Percentiles rank a stretch among this genome's conserved stretches.
phyloP scores from a whole-genome alignment of 2,888 invertebrate species.

The Pollenia griseotomentosa region DNA sequence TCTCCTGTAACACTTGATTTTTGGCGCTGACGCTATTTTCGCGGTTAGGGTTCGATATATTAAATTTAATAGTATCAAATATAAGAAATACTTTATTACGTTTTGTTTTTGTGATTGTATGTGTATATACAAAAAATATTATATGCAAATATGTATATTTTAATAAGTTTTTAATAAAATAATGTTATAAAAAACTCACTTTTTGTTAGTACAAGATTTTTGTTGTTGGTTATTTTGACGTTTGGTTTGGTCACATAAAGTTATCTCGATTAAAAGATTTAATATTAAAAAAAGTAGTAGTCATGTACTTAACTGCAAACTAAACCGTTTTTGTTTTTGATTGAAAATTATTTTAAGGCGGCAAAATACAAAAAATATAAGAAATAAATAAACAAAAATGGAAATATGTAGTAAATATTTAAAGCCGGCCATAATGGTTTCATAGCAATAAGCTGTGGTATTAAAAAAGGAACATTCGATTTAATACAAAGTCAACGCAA shows the following conservation, averaged over 20 bases:
- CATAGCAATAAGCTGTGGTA: constrained; percentile 40
- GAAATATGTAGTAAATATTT: not conserved
- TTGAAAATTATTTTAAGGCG: not conserved
- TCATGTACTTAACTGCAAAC: constrained; percentile 38
- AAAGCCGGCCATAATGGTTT: constrained; percentile 1
- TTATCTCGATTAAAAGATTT: constrained; percentile 33
- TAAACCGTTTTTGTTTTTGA: constrained; percentile 3
- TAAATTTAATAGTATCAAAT: constrained; percentile 75
- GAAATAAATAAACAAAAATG: not conserved
- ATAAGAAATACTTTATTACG: constrained; percentile 76
- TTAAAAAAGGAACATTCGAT: constrained; percentile 65
- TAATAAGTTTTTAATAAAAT: constrained; percentile 69
- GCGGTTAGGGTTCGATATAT: too few species aligned
- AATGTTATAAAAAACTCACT: constrained; percentile 68
- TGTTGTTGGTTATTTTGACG: constrained; percentile 30
- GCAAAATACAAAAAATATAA: constrained; percentile 6
- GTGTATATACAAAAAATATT: constrained; percentile 76
- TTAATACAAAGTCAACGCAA: constrained; percentile 61
- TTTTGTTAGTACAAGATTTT: constrained; percentile 72
- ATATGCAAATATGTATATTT: constrained; percentile 69
- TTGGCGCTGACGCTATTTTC: too few species aligned
- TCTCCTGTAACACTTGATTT: too few species aligned
- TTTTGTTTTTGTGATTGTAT: constrained; percentile 73
- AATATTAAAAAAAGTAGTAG: constrained; percentile 21
- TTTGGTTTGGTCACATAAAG: constrained; percentile 37